These are phyloP conservation scores for Stegodyphus dumicola DNA, from an alignment of 1,140 invertebrate genomes.

Conservation along the genomic window DNA sequence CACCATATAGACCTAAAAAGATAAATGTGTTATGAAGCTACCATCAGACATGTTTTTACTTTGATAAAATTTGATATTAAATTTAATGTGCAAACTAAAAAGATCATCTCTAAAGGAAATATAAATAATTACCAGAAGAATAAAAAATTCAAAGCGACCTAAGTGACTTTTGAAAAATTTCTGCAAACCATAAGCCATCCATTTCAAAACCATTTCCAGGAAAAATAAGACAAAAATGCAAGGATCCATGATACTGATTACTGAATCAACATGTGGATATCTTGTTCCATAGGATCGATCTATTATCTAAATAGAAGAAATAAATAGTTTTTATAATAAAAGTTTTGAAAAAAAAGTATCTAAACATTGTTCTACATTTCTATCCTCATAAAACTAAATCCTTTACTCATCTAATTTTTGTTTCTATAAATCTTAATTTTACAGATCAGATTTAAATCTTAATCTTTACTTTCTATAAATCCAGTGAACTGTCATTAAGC, in stretches of 20 bases:
- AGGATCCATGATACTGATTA: constrained; percentile 24
- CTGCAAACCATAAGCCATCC: constrained; percentile 55
- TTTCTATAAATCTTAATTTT: no score
- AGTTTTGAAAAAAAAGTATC: no score
- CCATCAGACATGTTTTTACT: not conserved
- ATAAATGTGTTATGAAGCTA: no score
- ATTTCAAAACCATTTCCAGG: constrained; percentile 43
- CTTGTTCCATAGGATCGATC: constrained; percentile 32
- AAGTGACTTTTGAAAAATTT: constrained; percentile 50
- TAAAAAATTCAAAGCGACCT: constrained; percentile 49
- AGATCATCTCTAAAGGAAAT: not conserved
- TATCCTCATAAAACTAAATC: no score
- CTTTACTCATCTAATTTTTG: no score
- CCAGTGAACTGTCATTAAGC: no score
- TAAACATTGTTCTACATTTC: no score
- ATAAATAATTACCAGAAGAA: constrained; percentile 29
- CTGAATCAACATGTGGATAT: constrained; percentile 5
- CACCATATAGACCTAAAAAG: constrained; percentile 45
- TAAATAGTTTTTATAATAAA: not conserved
- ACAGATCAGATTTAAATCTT: no score
- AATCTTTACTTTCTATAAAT: no score
- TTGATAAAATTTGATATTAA: no score
- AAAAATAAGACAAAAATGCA: constrained; percentile 37
- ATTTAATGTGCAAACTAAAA: no score
- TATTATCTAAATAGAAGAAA: constrained; percentile 7